These are phyloP conservation scores for Athalia rosae DNA, from an alignment of 2,888 invertebrate species.

Conservation along the genomic window DNA sequence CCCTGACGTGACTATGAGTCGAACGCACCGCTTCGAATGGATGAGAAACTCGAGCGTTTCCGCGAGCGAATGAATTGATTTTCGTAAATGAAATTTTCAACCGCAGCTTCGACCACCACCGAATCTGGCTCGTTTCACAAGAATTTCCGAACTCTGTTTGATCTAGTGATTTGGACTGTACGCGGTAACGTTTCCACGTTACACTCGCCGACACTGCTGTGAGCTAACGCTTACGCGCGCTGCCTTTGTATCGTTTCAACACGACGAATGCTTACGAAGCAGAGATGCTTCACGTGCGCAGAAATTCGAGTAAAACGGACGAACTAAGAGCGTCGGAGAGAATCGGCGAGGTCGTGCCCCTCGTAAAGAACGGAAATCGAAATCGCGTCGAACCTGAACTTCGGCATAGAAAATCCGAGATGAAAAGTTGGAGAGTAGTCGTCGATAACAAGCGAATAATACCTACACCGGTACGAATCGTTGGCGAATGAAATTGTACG, in stretches of 20 bases:
- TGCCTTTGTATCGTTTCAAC: not conserved
- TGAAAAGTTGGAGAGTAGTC: no score
- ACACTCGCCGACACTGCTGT: not conserved
- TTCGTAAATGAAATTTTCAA: not conserved
- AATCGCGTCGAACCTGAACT: not conserved
- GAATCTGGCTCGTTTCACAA: constrained; percentile 13
- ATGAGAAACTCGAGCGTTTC: no score
- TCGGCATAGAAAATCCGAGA: no score
- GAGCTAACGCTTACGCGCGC: not conserved
- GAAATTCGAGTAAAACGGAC: constrained; percentile 30
- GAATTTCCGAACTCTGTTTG: constrained; percentile 17
- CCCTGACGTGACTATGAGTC: not conserved
- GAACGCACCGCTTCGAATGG: not conserved
- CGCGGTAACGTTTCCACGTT: constrained; percentile 11
- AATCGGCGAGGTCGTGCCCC: not conserved
- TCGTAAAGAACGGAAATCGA: not conserved
- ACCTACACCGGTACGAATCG: not conserved
- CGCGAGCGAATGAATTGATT: not conserved
- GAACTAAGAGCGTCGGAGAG: not conserved
- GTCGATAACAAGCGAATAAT: no score
- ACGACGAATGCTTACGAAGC: constrained; percentile 16
- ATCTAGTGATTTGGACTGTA: constrained; percentile 34
- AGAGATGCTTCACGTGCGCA: constrained; percentile 21
- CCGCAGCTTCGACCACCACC: not conserved
- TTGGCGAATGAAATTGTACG: not conserved